phyloP scores from a whole-genome alignment of 2,797 vertebrate genomes.

The Molothrus ater region DNA sequence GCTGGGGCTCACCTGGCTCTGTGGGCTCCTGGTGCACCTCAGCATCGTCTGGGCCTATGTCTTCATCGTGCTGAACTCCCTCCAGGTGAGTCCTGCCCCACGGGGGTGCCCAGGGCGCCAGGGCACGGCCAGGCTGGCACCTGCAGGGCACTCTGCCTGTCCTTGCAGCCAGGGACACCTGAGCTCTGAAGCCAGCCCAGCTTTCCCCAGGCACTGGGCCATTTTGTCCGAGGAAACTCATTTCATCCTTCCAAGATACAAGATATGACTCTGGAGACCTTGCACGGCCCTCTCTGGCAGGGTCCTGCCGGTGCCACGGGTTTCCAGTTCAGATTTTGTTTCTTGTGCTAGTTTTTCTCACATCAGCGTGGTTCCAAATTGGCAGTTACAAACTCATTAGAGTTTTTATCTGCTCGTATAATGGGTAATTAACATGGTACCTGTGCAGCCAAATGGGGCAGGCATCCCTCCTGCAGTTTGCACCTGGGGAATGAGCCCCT shows the following conservation, averaged over 20 bases:
- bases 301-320: background rate
- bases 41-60: slow-evolving; percentile 83
- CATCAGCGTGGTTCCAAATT: background rate
- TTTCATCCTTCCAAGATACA: background rate
- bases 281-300: background rate
- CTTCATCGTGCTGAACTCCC: slow-evolving; percentile 88
- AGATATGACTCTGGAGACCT: background rate
- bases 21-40: slow-evolving; percentile 88
- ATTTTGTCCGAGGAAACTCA: background rate
- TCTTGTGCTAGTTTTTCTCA: background rate
- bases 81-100: slow-evolving; percentile 80
- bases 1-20: slow-evolving; percentile 92
- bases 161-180: background rate
- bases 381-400: background rate
- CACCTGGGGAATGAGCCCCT: background rate
- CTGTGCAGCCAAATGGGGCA: background rate
- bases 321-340: background rate
- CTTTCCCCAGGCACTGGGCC: background rate
- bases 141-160: fast-evolving
- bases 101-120: background rate
- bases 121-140: background rate
- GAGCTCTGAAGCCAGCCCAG: background rate
- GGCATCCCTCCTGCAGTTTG: background rate
- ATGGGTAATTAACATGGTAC: background rate
- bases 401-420: background rate